Conservation (phyloP, 2,797 vertebrate genomes). For the Ptychadena robeensis region DNA sequence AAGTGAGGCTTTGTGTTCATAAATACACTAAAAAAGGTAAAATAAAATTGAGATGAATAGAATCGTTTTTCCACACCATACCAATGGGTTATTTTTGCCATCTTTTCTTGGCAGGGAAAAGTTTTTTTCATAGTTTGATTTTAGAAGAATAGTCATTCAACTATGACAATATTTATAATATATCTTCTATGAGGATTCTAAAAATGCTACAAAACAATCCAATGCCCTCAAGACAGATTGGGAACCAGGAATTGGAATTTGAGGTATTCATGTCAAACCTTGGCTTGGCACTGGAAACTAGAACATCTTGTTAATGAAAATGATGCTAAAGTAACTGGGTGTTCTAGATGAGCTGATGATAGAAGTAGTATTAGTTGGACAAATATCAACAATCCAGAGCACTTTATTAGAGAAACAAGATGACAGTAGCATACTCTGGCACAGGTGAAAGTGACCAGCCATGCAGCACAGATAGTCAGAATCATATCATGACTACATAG, state of each 20-base stretch:
- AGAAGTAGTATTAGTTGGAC: slow-evolving; percentile 13
- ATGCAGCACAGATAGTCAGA: background rate
- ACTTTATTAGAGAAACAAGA: slow-evolving; percentile 21
- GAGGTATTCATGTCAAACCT: background rate
- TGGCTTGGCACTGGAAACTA: background rate
- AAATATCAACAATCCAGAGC: slow-evolving; percentile 23
- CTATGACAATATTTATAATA: no score
- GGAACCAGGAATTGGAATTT: background rate
- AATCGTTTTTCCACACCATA: background rate
- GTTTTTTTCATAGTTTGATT: background rate
- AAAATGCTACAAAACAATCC: background rate
- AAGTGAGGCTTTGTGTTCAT: slow-evolving; percentile 76
- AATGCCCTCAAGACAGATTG: background rate
- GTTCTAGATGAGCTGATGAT: slow-evolving; percentile 10
- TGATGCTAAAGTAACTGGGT: background rate
- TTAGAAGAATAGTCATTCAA: background rate
- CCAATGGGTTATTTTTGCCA: no score
- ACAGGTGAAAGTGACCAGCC: background rate
- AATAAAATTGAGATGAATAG: background rate
- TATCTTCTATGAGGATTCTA: no score
- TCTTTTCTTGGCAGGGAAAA: background rate
- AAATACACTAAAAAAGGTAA: slow-evolving; percentile 77
- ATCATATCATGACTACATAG: background rate
- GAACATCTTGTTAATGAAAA: slow-evolving; percentile 10
- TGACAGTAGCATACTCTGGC: slow-evolving; percentile 7